A percentile compares a stretch with the other conserved stretches of the same genome.
phyloP scores from a whole-genome alignment of 2,888 invertebrate species.

The Oligia fasciuncula region DNA sequence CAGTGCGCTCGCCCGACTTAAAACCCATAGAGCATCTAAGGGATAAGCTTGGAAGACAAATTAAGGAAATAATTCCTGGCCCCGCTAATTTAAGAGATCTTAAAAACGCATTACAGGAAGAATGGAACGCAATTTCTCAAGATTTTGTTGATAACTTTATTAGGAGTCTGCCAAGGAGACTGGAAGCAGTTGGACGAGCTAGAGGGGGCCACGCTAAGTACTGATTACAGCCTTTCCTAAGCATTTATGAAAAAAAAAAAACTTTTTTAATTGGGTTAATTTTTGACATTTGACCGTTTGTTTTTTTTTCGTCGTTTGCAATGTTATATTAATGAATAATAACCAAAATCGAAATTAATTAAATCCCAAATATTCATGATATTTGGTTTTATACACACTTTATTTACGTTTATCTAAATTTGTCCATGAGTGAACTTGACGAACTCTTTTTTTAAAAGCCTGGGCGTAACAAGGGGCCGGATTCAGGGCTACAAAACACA shows the following conservation, averaged over 20 bases:
- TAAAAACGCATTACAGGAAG: neutral
- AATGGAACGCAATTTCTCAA: neutral
- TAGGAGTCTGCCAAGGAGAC: neutral
- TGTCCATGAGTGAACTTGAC: neutral
- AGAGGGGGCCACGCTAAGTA: neutral
- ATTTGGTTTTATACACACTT: neutral
- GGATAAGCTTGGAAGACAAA: too few relatives aligned
- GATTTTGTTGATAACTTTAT: neutral
- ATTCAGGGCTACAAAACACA: neutral
- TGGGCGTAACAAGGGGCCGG: constrained; percentile 10
- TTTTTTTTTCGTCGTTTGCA: neutral
- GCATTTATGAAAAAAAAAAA: too few relatives aligned
- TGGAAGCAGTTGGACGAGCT: neutral
- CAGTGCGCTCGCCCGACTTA: too few relatives aligned
- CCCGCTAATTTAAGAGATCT: too few relatives aligned
- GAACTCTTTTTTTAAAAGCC: constrained; percentile 6
- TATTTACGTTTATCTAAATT: neutral
- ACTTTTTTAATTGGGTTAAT: neutral
- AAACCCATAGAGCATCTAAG: too few relatives aligned
- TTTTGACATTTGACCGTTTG: neutral
- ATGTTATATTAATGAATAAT: neutral
- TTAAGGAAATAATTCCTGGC: too few relatives aligned
- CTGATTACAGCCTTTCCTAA: neutral
- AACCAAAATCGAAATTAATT: too few relatives aligned
- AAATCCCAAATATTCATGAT: too few relatives aligned